These are phyloP conservation scores for Coregonus suidteri DNA, from an alignment of 2,797 vertebrate species.

Conservation along the genomic window DNA sequence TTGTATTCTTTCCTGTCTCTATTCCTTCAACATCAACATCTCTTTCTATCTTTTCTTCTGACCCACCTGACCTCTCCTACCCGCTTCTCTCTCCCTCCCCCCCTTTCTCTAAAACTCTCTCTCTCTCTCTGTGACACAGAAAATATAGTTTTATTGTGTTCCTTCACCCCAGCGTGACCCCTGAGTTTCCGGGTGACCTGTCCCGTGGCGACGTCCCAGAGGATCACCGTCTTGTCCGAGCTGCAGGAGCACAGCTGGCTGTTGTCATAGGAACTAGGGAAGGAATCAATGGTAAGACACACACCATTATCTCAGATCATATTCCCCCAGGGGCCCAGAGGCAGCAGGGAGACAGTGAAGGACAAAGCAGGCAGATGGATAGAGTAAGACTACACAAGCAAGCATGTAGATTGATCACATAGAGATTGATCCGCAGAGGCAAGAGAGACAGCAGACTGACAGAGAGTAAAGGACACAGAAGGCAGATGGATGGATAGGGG, in stretches of 20 bases:
- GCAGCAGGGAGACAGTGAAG: not conserved
- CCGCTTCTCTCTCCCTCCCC: not conserved
- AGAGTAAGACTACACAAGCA: no score
- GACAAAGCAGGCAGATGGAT: not conserved
- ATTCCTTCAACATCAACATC: not conserved
- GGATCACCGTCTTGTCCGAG: slow-evolving; percentile 86
- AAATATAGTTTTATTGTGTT: not conserved
- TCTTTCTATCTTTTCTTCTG: not conserved
- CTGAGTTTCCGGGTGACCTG: slow-evolving; percentile 89
- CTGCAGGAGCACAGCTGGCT: slow-evolving; percentile 89
- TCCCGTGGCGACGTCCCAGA: slow-evolving; percentile 91
- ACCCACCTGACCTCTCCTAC: not conserved
- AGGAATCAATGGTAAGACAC: not conserved
- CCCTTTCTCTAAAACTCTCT: not conserved
- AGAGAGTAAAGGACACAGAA: no score
- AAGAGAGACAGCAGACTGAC: no score
- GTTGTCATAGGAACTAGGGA: slow-evolving; percentile 88
- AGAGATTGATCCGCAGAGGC: not conserved
- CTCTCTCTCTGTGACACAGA: not conserved
- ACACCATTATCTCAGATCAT: not conserved
- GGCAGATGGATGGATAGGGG: not conserved
- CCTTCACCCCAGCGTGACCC: slow-evolving; percentile 89
- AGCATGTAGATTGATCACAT: no score
- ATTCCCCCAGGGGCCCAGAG: not conserved
- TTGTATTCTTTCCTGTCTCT: not conserved